Base-by-base conservation (phyloP, 2,888 invertebrate genomes). In the Rhogogaster chlorosoma region DNA sequence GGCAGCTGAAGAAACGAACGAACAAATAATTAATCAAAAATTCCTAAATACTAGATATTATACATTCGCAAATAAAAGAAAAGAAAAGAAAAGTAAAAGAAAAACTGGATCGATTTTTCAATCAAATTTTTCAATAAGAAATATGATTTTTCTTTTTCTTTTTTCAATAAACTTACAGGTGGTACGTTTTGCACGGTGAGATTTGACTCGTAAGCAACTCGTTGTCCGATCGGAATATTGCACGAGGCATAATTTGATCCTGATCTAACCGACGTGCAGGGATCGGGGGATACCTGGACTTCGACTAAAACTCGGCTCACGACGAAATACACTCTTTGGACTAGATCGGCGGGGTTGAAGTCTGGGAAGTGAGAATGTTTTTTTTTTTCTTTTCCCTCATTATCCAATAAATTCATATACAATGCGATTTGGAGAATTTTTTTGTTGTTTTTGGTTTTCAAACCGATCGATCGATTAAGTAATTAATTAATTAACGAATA, bases 321-420 rank as follows among this genome's bases (percentile, higher is more conserved):
- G 9, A 49, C 57, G 10, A 85, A 71, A 38, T 53, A 85, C 12
- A 85, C 84, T 7, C 36, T 64, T 38, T 85, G 70, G 6, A 38
- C 22, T 1, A 80, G 6, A 5, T 80, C 7, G 26, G 12, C 53
- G 12, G 22, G 22, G 29, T 80, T 49, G 26, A 61, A 80, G 10
- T 32, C 80, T 80, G 38, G 10, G 15, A 73, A 18, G 15, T 22
- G 7, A 7, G 2, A 10, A n/a, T 38, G 10, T 38, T 71, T n/a
- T 15, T 71, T 38, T n/a, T n/a, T n/a, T n/a, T n/a, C n/a, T n/a
- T n/a, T n/a, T n/a, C n/a, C n/a, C 7, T 38, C 10, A 38, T 38
- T 38, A 42, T 42, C 2, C 42, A 42, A n/a, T n/a, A 42, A 45
- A 15, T 45, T 45, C 12, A 15, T 45, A 45, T 45, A 45, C 45